Evolutionary conservation across 2,113 vertebrate genomes (phyloP), one percentile per base, ranked within the genome.

Genomic region (Sorex fumeus): DNA sequence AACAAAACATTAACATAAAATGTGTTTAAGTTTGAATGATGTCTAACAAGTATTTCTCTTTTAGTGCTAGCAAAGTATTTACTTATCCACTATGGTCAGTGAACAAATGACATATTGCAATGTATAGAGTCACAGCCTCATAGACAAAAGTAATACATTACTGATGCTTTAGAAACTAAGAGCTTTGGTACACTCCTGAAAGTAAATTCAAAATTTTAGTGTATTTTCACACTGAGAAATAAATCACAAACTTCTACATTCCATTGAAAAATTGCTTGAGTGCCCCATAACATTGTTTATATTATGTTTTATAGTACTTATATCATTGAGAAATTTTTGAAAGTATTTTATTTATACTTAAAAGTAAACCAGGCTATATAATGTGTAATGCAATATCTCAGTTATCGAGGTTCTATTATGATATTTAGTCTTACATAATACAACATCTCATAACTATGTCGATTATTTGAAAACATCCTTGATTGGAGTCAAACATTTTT

Each of bases 181-280:
- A 84, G 9, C 9, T 47, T 71, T 76, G 28, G 30, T 57, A 2
- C 23, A 84, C 12, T 36, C 18, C 25, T 92, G 40, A n/a, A 76
- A 71, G 3, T 43, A 76, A 75, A 91, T 77, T 76, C 5, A 88
- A 80, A 21, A 91, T 94, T 53, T 91, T 88, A 9, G 53, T 21
- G 53, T 13, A 19, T 30, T 70, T 53, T 76, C 23, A 72, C 3
- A 19, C 30, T 34, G 12, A 16, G 87, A 83, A 53, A 79, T 57
- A 77, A 83, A 34, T 6, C 28, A 66, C 11, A 85, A 77, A 80
- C 9, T 53, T 66, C 21, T 64, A 16, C 18, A 74, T 57, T 60
- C 7, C 12, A 28, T 1, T 75, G 8, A 6, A 47, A 90, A 84
- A 80, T 43, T 84, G 32, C 75, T 69, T 21, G 80, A 64, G 21